Evolutionary conservation across 1,140 invertebrate genomes (phyloP).

Genomic region (Caenorhabditis latens): DNA sequence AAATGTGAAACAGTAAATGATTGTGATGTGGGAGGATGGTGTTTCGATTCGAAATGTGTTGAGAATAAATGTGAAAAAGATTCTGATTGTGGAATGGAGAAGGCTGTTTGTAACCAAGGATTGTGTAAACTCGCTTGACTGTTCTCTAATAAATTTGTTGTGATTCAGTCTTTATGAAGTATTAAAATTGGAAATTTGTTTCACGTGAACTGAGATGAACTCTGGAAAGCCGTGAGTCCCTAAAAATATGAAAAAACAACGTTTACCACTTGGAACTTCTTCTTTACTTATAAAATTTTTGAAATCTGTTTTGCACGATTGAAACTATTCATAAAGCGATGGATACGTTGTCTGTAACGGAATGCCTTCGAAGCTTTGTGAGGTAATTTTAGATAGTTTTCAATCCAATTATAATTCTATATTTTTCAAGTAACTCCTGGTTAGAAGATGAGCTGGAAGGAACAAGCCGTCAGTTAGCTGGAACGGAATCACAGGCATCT

Average conservation of each 20-base stretch:
- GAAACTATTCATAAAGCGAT: neutral
- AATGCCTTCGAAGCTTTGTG: neutral
- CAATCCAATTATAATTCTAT: neutral
- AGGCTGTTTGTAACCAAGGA: neutral
- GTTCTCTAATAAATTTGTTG: neutral
- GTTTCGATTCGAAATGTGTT: neutral
- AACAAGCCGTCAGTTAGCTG: constrained; percentile 1
- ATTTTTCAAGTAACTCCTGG: neutral
- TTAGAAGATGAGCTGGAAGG: constrained; percentile 3
- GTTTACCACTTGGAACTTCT: too few relatives aligned
- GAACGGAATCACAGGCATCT: neutral
- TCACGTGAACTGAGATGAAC: too few relatives aligned
- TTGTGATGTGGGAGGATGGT: constrained; percentile 5
- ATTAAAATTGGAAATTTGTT: too few relatives aligned
- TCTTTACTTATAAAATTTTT: too few relatives aligned
- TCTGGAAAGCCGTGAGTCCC: too few relatives aligned
- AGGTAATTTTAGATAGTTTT: neutral
- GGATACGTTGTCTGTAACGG: constrained; percentile 13
- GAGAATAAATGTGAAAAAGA: constrained; percentile 13
- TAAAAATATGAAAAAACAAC: too few relatives aligned
- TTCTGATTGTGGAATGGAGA: neutral
- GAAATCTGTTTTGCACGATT: too few relatives aligned
- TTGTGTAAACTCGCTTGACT: neutral
- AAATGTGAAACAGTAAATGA: neutral
- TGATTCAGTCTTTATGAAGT: too few relatives aligned